These are phyloP conservation scores for Oryzias woworae DNA, from an alignment of 2,113 vertebrate species.

Conservation along the genomic window DNA sequence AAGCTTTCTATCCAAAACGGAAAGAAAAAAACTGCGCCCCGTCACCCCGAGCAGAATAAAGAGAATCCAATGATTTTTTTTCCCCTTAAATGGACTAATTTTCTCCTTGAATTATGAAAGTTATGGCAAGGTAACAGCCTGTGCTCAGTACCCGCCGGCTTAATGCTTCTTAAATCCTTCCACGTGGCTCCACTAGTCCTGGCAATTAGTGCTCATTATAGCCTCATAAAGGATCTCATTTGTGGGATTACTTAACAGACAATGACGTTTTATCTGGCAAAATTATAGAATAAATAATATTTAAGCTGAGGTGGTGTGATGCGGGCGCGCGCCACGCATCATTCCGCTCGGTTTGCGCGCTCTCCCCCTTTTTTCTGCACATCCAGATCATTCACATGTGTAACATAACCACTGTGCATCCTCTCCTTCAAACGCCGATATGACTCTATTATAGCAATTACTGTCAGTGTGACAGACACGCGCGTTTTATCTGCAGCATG, in stretches of 20 bases:
- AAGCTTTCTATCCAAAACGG: slow-evolving; percentile 76
- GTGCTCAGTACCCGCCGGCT: slow-evolving; percentile 95
- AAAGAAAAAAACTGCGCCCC: slow-evolving; percentile 77
- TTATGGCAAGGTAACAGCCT: slow-evolving; percentile 97
- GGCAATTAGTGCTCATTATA: slow-evolving; percentile 99
- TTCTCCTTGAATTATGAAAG: slow-evolving; percentile 99
- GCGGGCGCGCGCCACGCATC: slow-evolving; percentile 83
- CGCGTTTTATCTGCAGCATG: slow-evolving; percentile 54
- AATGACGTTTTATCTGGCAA: slow-evolving; percentile 97
- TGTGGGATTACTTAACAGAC: slow-evolving; percentile 97
- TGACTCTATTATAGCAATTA: slow-evolving; percentile 90
- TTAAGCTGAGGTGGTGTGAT: slow-evolving; percentile 78
- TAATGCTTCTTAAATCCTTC: slow-evolving; percentile 99
- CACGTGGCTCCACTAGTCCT: slow-evolving; percentile 96
- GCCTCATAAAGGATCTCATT: slow-evolving; percentile 99
- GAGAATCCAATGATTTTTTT: slow-evolving; percentile 89
- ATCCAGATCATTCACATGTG: slow-evolving; percentile 40
- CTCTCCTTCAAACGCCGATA: slow-evolving; percentile 62
- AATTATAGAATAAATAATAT: slow-evolving; percentile 95
- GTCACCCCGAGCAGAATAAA: slow-evolving; percentile 86
- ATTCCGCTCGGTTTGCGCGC: slow-evolving; percentile 80
- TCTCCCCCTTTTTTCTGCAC: slow-evolving; percentile 27
- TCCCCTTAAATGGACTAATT: slow-evolving; percentile 96
- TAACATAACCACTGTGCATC: slow-evolving; percentile 57
- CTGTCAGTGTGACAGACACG: slow-evolving; percentile 78